A percentile compares a stretch with the other conserved stretches of the same genome.
phyloP scores from a whole-genome alignment of 2,113 vertebrate species.

The Platysternon megacephalum region DNA sequence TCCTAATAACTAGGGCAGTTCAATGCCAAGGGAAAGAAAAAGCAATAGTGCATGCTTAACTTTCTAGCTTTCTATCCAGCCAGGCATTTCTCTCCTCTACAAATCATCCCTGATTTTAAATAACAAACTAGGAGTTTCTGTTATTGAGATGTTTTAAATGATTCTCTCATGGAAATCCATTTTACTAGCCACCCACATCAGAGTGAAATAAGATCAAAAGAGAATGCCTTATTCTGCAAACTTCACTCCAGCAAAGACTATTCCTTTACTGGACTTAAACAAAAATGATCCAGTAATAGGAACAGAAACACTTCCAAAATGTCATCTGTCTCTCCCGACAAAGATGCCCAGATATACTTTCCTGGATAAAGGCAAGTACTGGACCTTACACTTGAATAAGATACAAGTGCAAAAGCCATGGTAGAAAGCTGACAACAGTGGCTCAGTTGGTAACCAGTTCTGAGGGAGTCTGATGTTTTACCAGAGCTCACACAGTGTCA shows the following conservation, averaged over 20 bases:
- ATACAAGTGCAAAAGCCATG: neutral
- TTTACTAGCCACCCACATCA: neutral
- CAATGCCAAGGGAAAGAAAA: constrained; percentile 2
- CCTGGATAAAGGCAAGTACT: neutral
- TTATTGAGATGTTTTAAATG: neutral
- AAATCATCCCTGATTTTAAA: neutral
- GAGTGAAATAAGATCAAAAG: neutral
- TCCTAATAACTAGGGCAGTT: neutral
- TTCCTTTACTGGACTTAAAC: neutral
- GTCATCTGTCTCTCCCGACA: neutral
- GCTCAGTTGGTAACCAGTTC: neutral
- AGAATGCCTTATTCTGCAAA: neutral
- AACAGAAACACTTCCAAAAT: neutral
- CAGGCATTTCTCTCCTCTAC: neutral
- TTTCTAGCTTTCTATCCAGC: neutral
- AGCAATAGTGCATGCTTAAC: neutral
- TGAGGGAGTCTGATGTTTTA: neutral
- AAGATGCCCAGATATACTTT: constrained; percentile 14
- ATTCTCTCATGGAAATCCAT: neutral
- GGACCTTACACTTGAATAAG: neutral
- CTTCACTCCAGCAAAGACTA: neutral
- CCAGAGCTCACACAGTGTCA: neutral
- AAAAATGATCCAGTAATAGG: neutral
- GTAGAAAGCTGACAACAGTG: neutral
- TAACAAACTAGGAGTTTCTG: neutral